Percentiles rank a stretch among this genome's conserved stretches.
These are phyloP conservation scores for Paracentrotus lividus DNA, from an alignment of 53 echinoderm and acorn worm species.

Conservation along the genomic window DNA sequence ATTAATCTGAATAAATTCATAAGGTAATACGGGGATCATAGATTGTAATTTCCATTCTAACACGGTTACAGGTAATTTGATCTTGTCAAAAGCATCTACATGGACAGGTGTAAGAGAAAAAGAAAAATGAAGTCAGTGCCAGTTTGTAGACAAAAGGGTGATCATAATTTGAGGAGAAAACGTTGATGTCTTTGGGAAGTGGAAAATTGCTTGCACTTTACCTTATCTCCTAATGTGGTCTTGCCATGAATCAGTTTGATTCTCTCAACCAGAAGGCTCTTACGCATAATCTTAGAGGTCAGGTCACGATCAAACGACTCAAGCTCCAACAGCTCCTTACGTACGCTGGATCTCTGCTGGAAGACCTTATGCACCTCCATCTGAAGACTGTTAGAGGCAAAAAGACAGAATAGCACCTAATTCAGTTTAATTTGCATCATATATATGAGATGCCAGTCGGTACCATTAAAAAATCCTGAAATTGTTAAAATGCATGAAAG, in stretches of 20 bases:
- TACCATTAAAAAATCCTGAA: too few species aligned
- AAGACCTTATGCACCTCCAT: constrained; percentile 82
- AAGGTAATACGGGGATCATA: too few species aligned
- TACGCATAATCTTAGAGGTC: constrained; percentile 86
- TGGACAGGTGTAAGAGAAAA: too few species aligned
- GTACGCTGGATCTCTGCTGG: constrained; percentile 81
- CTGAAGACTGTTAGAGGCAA: constrained; percentile 67
- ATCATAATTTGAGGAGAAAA: too few species aligned
- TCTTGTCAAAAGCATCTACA: too few species aligned
- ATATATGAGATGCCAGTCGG: not conserved
- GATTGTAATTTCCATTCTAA: too few species aligned
- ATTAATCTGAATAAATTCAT: too few species aligned
- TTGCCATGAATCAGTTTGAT: constrained; percentile 78
- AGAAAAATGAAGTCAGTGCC: too few species aligned
- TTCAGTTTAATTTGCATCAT: not conserved
- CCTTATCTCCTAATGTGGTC: constrained; percentile 88
- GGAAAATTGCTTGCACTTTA: constrained; percentile 32
- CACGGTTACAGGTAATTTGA: too few species aligned
- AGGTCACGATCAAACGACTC: constrained; percentile 94
- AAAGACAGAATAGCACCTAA: not conserved
- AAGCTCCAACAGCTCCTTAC: constrained; percentile 93
- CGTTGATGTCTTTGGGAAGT: too few species aligned
- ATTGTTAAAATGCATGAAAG: too few species aligned
- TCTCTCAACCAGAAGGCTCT: constrained; percentile 85
- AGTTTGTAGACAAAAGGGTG: too few species aligned